These are phyloP conservation scores for Gobionotothen gibberifrons DNA, from an alignment of 2,797 vertebrate species.

Conservation along the genomic window DNA sequence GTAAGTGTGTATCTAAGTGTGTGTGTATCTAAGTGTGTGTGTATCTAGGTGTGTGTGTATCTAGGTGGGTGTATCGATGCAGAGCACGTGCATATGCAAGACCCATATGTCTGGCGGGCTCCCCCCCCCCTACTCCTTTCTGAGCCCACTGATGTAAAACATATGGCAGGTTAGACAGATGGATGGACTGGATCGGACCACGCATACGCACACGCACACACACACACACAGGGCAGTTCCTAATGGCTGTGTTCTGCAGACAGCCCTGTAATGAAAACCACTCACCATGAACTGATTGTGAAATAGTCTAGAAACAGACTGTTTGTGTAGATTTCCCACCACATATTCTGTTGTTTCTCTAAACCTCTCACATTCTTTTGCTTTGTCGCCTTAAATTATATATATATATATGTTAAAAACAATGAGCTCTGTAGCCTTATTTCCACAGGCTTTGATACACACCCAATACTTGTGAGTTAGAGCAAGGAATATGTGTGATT, in stretches of 20 bases:
- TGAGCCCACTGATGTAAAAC: conserved; percentile 69
- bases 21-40: conserved; percentile 25
- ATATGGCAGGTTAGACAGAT: conserved; percentile 70
- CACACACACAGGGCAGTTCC: conserved; percentile 34
- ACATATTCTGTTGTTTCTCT: conserved; percentile 11
- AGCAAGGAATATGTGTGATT: too few relatives aligned
- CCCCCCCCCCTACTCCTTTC: conserved; percentile 16
- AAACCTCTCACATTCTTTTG: neutral
- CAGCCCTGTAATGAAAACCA: conserved; percentile 65
- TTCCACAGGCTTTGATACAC: too few relatives aligned
- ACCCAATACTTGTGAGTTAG: too few relatives aligned
- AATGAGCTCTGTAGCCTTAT: too few relatives aligned
- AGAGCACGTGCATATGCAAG: conserved; percentile 33
- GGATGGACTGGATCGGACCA: conserved; percentile 72
- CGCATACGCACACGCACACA: neutral
- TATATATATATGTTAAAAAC: too few relatives aligned
- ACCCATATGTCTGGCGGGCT: conserved; percentile 44
- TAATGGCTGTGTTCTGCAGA: conserved; percentile 59
- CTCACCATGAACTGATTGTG: conserved; percentile 59
- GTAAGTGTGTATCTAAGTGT: neutral
- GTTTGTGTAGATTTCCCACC: conserved; percentile 31
- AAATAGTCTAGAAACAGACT: conserved; percentile 35
- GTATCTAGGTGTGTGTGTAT: conserved; percentile 23
- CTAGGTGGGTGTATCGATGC: conserved; percentile 30
- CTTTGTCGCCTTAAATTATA: neutral